A percentile compares a stretch with the other conserved stretches of the same genome.
phyloP scores from a whole-genome alignment of 2,797 vertebrate genomes.

The Crocodylus rhombifer region DNA sequence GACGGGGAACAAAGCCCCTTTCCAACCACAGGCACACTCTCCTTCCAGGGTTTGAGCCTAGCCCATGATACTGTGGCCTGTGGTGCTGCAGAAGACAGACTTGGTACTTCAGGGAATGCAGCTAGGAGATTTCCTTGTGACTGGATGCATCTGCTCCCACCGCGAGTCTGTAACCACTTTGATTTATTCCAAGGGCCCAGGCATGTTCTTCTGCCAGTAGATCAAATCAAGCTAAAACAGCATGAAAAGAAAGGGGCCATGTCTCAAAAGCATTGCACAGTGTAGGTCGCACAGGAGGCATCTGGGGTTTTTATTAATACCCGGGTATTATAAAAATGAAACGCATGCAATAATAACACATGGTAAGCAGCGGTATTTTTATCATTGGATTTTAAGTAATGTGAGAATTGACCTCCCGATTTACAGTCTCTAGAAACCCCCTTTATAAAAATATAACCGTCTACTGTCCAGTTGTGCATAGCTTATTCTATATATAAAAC shows the following conservation, averaged over 20 bases:
- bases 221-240: background rate
- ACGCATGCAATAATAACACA: slow-evolving; percentile 44
- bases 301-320: slow-evolving; percentile 34
- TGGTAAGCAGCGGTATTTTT: slow-evolving; percentile 71
- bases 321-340: slow-evolving; percentile 68
- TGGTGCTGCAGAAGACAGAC: background rate
- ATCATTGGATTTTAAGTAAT: slow-evolving; percentile 54
- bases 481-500: slow-evolving; percentile 5
- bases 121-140: background rate
- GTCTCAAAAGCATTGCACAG: background rate
- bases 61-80: too few species aligned
- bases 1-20: background rate
- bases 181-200: background rate
- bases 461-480: slow-evolving; percentile 38
- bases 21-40: background rate
- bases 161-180: background rate
- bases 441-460: slow-evolving; percentile 71
- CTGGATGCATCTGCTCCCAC: background rate
- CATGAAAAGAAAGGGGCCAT: background rate
- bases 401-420: slow-evolving; percentile 67
- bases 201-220: background rate
- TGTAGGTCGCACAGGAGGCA: background rate
- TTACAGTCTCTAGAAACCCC: slow-evolving; percentile 72
- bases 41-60: background rate
- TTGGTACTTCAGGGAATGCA: background rate